Base-by-base conservation (phyloP, 2,113 vertebrate species). In the Holacanthus passer region DNA sequence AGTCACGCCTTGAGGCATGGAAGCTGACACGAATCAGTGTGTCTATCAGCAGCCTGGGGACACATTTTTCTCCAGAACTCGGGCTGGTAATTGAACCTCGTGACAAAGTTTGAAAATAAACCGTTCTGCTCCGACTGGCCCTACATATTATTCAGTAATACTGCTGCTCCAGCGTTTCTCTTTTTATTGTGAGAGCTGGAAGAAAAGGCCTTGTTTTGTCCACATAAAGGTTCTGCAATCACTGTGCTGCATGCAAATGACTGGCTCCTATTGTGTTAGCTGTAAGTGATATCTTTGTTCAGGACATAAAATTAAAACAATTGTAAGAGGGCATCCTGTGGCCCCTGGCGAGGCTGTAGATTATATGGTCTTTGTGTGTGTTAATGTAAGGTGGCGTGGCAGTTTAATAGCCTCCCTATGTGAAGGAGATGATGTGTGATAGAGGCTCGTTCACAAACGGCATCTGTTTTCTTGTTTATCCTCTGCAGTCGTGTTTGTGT, bases 211-310 rank as follows among this genome's bases (percentile, higher is more conserved):
- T 76, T 48, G 64, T 92, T 86, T 87, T 82, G 72, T 83, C 53
- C 63, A 55, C 77, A 64, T 73, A 77, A 87, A 87, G 87, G n/a
- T n/a, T n/a, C 73, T 66, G 67, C 63, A 68, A 82, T 86, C 87
- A 68, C 73, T 35, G 69, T 1, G 39, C 62, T 89, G 90, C 87
- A 91, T 94, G 78, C 90, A 90, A 91, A 94, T 93, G 79, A 87
- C 60, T 24, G 29, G 64, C 59, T 24, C 7, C 80, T 63, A 65
- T 89, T 89, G 87, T 92, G 84, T 53, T 27, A 7, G 79, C 62
- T 83, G 75, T 79, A 78, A 90, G 71, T 86, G 69, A 85, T 88
- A 89, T 86, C 77, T 88, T 85, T 59, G 89, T 87, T 84, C 82
- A 76, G 71, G 70, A 79, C 70, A 67, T 92, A 79, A 39, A 84